phyloP scores from a whole-genome alignment of 2,888 invertebrate genomes.

The Augiades crinisus region DNA sequence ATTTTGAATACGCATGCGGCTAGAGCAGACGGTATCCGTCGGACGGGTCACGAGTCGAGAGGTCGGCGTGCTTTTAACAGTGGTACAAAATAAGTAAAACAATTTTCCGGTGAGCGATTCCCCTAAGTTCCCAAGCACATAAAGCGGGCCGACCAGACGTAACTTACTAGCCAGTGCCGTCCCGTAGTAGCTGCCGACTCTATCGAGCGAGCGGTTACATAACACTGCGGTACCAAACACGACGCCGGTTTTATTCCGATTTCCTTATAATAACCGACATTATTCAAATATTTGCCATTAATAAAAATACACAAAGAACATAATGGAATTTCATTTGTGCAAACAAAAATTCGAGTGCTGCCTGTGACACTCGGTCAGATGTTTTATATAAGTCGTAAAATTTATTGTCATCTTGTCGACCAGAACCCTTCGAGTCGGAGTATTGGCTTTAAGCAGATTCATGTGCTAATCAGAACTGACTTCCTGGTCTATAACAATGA shows the following conservation, averaged over 20 bases:
- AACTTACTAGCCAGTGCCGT: slow-evolving; percentile 46
- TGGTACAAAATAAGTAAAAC: slow-evolving; percentile 31
- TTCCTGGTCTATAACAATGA: not conserved
- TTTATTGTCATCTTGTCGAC: not conserved
- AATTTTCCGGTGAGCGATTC: slow-evolving; percentile 48
- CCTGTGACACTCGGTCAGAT: not conserved
- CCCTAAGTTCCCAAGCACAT: slow-evolving; percentile 39
- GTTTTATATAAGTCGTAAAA: not conserved
- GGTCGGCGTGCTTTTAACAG: slow-evolving; percentile 12
- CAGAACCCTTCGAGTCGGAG: not conserved
- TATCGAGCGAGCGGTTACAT: slow-evolving; percentile 71
- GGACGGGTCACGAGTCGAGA: slow-evolving; percentile 4
- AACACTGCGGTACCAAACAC: slow-evolving; percentile 70
- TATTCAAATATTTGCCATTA: slow-evolving; percentile 36
- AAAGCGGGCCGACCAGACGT: slow-evolving; percentile 43
- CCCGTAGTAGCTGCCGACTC: slow-evolving; percentile 44
- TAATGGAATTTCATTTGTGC: not conserved
- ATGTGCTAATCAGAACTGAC: not conserved
- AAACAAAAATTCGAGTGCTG: slow-evolving; percentile 1
- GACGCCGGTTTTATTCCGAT: slow-evolving; percentile 47
- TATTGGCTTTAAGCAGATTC: not conserved
- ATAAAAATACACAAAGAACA: not conserved
- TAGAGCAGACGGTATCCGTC: not conserved
- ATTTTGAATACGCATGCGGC: not conserved
- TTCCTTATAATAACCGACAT: slow-evolving; percentile 41